Base-by-base conservation (phyloP, 2,797 vertebrate species). In the Trachops cirrhosus region DNA sequence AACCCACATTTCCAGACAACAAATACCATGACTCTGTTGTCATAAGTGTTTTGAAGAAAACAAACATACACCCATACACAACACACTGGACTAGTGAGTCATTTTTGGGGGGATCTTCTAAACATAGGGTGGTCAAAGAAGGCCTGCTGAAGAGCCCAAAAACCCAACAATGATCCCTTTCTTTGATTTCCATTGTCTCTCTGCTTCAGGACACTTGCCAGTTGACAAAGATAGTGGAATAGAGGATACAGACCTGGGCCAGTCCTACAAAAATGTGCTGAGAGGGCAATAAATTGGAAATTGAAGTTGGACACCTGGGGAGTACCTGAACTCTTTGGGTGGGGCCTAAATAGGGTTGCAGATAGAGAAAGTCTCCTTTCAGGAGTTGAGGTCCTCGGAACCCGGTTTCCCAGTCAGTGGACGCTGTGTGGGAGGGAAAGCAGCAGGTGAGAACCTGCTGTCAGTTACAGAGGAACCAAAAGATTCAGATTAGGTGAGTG, bases 361-460 rank as follows among this genome's bases (percentile, higher is more conserved):
- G 46, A 5, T 22, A 46, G 24, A 24, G 21, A 86, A 14, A 62
- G 3, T 90, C 32, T 92, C 41, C 34, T 9, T 26, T 46, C 22
- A 26, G 39, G 10, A 82, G 21, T 14, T 48, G 37, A 77, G 24
- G 22, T 6, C 0, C 1, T 2, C n/a, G 14, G 2, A 82, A 3
- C 18, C 6, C 14, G 22, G 4, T 62, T 71, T 83, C 34, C 93
- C 11, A 79, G 37, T 37, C 11, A 75, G 3, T 57, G 52, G 34
- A 34, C 16, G 41, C 2, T 39, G 0, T 19, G 2, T 32, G 2
- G 7, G 3, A 67, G 0, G 1, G 5, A 34, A 4, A 37, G 0
- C 12, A 15, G 9, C 32, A 70, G 21, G 10, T 9, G 1, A 82
- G 12, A 41, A 18, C 29, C 50, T 14, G 64, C 0, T 50, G 41